Evolutionary conservation across 1,140 invertebrate genomes (phyloP).

Genomic region (Heliconius nattereri): DNA sequence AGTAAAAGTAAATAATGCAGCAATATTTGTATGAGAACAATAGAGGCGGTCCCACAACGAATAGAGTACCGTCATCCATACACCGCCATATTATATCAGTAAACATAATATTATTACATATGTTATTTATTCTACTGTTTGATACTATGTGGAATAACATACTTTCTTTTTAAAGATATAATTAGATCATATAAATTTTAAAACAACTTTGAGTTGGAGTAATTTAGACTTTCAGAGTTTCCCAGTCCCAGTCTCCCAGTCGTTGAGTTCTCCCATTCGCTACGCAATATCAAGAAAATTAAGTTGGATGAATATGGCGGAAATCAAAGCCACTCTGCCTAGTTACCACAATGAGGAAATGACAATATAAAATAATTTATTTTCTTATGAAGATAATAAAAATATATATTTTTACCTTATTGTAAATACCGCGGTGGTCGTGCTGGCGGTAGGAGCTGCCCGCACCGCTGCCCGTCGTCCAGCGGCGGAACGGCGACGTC

Average conservation of each 20-base stretch:
- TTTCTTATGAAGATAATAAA: too few species aligned
- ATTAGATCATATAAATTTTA: too few species aligned
- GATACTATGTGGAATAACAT: too few species aligned
- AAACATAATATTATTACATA: background rate
- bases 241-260: too few species aligned
- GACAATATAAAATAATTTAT: too few species aligned
- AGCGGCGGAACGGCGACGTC: conserved; percentile 82
- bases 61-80: background rate
- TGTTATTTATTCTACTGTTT: too few species aligned
- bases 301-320: too few species aligned
- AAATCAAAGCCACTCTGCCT: too few species aligned
- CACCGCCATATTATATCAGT: background rate
- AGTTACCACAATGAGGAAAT: too few species aligned
- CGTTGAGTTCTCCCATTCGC: background rate
- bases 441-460: conserved; percentile 73
- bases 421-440: conserved; percentile 69
- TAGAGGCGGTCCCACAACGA: background rate
- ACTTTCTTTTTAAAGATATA: too few species aligned
- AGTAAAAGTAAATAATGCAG: background rate
- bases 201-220: too few species aligned
- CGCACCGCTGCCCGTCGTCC: conserved; percentile 82
- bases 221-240: too few species aligned
- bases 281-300: background rate
- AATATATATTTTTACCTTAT: conserved; percentile 56
- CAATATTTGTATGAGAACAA: background rate